These are phyloP conservation scores for Myathropa florea DNA, from an alignment of 2,888 invertebrate genomes.

Conservation along the genomic window DNA sequence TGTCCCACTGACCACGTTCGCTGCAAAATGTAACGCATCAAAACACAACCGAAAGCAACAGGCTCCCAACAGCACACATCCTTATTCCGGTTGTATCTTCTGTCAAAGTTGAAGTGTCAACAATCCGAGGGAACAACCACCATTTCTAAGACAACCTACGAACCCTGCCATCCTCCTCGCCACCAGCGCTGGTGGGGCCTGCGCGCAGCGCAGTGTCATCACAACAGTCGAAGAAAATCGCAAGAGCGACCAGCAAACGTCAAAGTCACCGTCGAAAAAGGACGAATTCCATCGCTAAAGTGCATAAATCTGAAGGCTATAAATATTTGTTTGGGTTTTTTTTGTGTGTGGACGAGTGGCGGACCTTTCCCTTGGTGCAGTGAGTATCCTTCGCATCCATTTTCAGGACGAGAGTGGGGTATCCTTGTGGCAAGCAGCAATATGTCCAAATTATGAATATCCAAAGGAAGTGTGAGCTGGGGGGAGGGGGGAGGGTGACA, in stretches of 20 bases:
- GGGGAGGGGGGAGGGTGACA: conserved; percentile 5
- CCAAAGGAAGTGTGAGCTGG: neutral
- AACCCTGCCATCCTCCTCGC: neutral
- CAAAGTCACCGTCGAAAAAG: conserved; percentile 38
- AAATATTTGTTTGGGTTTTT: neutral
- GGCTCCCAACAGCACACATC: conserved; percentile 46
- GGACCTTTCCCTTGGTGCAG: conserved; percentile 51
- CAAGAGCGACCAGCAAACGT: conserved; percentile 42
- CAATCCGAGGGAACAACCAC: conserved; percentile 1
- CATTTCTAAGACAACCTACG: conserved; percentile 47
- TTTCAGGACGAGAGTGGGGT: conserved; percentile 2
- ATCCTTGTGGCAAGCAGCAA: neutral
- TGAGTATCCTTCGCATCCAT: conserved; percentile 48
- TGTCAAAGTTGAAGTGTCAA: conserved; percentile 61
- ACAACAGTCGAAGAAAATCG: conserved; percentile 31
- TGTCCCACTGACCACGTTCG: neutral
- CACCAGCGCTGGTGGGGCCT: neutral
- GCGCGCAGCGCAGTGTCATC: neutral
- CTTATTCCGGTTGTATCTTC: conserved; percentile 48
- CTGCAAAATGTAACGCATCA: neutral
- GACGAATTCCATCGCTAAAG: conserved; percentile 9
- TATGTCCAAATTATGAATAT: neutral
- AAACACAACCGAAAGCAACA: conserved; percentile 58
- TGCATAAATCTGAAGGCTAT: neutral
- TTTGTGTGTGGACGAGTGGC: neutral